Evolutionary conservation across 2,113 vertebrate genomes (phyloP).

Genomic region (Labeo rohita): DNA sequence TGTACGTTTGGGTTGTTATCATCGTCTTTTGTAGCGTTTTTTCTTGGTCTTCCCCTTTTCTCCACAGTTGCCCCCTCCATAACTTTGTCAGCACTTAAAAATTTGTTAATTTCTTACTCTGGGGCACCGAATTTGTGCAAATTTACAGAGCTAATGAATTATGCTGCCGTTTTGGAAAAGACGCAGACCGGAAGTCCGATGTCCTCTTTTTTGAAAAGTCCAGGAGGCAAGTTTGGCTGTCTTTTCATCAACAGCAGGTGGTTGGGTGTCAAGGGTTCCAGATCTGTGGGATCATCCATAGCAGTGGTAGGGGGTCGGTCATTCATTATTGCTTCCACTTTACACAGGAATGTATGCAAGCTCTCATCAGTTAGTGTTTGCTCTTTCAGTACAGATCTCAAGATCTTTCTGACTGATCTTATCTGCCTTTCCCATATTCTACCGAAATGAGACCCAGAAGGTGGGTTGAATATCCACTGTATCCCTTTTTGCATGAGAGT

Average conservation of each 20-base stretch:
- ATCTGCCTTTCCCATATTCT: too few relatives aligned
- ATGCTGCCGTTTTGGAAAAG: neutral
- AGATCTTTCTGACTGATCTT: too few relatives aligned
- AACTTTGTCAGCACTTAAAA: neutral
- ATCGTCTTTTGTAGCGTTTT: neutral
- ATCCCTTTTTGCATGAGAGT: too few relatives aligned
- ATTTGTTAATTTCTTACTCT: neutral
- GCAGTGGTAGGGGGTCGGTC: conserved; percentile 9
- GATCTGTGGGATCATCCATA: conserved; percentile 34
- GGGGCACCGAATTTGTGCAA: neutral
- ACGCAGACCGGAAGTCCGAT: neutral
- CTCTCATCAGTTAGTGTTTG: too few relatives aligned
- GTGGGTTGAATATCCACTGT: too few relatives aligned
- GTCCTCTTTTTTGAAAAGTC: conserved; percentile 23
- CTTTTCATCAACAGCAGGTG: conserved; percentile 34
- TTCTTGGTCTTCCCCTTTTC: neutral
- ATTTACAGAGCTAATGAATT: neutral
- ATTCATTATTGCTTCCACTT: too few relatives aligned
- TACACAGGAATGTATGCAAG: too few relatives aligned
- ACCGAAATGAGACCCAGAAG: too few relatives aligned
- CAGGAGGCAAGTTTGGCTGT: neutral
- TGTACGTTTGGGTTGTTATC: neutral
- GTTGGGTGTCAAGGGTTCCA: conserved; percentile 37
- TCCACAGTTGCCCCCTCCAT: too few relatives aligned
- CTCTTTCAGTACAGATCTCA: too few relatives aligned